A percentile compares a stretch with the other conserved stretches of the same genome.
Conservation (phyloP, 2,888 invertebrate species). For the Pristionchus japonicus region DNA sequence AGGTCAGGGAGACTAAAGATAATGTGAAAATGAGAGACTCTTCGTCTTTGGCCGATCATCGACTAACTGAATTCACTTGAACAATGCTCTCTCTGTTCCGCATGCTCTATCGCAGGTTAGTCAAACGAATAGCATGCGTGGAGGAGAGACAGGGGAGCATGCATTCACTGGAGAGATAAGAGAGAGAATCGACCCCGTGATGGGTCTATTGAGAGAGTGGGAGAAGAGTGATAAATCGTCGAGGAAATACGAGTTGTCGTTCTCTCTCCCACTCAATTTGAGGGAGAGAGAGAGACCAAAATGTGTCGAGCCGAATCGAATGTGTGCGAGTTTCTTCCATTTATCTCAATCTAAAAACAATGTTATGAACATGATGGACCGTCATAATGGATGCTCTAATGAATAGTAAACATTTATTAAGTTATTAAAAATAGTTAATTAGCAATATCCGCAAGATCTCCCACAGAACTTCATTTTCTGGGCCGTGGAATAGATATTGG, state of each 20-base stretch:
- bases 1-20: neutral
- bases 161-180: no score
- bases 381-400: no score
- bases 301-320: neutral
- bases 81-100: no score
- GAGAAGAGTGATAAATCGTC: conserved; percentile 11
- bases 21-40: neutral
- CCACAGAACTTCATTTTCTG: conserved; percentile 69
- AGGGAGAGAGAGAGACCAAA: neutral
- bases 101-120: no score
- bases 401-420: neutral
- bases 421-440: conserved; percentile 7
- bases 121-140: no score
- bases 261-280: neutral
- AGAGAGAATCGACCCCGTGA: neutral
- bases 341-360: no score
- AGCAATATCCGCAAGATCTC: conserved; percentile 65
- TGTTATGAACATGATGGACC: no score
- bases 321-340: neutral
- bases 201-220: neutral
- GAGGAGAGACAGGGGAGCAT: neutral
- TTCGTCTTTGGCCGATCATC: neutral
- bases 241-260: conserved; percentile 30
- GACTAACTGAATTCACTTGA: neutral
- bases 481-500: conserved; percentile 61